Evolutionary conservation across 1,140 invertebrate genomes (phyloP), one percentile per base, ranked within the genome.

Genomic region (Colletes gigas): DNA sequence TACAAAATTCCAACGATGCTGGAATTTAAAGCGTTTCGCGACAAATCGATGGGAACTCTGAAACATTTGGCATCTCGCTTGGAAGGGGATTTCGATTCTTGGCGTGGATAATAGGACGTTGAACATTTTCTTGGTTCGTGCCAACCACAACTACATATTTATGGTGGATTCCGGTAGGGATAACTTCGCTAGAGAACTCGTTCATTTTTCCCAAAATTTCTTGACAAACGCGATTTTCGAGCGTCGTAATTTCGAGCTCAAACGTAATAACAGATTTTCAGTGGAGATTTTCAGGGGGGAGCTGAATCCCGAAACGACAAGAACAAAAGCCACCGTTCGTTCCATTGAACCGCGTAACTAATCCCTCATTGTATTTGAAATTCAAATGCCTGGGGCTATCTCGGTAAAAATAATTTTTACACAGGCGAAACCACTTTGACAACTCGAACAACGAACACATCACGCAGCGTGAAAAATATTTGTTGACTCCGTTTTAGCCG

Each of bases 111-210:
- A 78, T 72, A 55, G 59, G 60, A 73, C 17, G 50, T 78, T 60
- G 73, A 78, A 78, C 69, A 65, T 73, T 78, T 73, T 72, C 59
- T 41, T 57, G 69, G 70, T 65, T 69, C n/a, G 5, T 47, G 50
- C 60, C 47, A 78, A 72, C 59, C 77, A 55, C 69, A 55, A 73
- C 69, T 78, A n/a, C n/a, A n/a, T n/a, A 78, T 73, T 78, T 78
- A 78, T 78, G 39, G 69, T 65, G 69, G 69, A 78, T 73, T 78
- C 69, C 77, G 65, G 55, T 65, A 72, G 50, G 60, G 68, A 71
- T 71, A 78, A 78, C 60, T 72, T 57, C n/a, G 44, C 59, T 55
- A 69, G n/a, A 78, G 50, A 78, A 78, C 19, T 78, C 77, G 19
- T 55, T 78, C 50, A 4, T 30, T 19, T n/a, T 54, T 47, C n/a